Evolutionary conservation across 2,888 invertebrate species (phyloP).

Genomic region (Drosophila infuscata): DNA sequence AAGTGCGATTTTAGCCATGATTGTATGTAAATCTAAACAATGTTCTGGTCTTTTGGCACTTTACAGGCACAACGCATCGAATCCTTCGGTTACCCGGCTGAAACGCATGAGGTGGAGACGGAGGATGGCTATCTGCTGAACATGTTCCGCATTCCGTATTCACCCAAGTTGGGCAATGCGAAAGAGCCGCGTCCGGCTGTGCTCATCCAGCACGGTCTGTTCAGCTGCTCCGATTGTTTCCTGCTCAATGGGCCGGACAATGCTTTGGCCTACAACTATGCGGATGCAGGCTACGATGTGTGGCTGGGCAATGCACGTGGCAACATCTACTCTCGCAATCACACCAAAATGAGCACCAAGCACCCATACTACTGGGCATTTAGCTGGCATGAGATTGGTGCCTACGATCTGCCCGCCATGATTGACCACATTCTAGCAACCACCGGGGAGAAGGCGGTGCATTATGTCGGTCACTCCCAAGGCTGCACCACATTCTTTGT

Average conservation of each 20-base stretch:
- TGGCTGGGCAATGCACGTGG: slow-evolving; percentile 89
- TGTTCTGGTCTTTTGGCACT: neutral
- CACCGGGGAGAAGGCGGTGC: slow-evolving; percentile 86
- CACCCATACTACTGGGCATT: slow-evolving; percentile 83
- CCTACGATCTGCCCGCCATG: slow-evolving; percentile 88
- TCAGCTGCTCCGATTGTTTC: slow-evolving; percentile 89
- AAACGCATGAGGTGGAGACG: slow-evolving; percentile 90
- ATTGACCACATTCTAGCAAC: slow-evolving; percentile 86
- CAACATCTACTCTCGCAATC: slow-evolving; percentile 87
- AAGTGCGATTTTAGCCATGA: neutral
- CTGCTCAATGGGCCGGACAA: slow-evolving; percentile 89
- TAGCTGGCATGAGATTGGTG: slow-evolving; percentile 87
- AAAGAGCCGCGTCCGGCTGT: slow-evolving; percentile 86
- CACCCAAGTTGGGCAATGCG: slow-evolving; percentile 82
- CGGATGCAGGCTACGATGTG: slow-evolving; percentile 86
- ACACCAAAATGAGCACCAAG: slow-evolving; percentile 82
- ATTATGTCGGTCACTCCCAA: slow-evolving; percentile 88
- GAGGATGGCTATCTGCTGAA: slow-evolving; percentile 93
- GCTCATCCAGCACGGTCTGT: slow-evolving; percentile 92
- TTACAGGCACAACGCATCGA: slow-evolving; percentile 75
- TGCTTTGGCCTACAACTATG: slow-evolving; percentile 86
- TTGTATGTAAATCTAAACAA: neutral
- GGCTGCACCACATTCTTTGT: slow-evolving; percentile 86
- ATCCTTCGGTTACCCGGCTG: slow-evolving; percentile 87
- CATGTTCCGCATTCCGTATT: slow-evolving; percentile 91